A percentile compares a stretch with the other conserved stretches of the same genome.
Conservation (phyloP, 2,113 vertebrate genomes). For the Verasper variegatus region DNA sequence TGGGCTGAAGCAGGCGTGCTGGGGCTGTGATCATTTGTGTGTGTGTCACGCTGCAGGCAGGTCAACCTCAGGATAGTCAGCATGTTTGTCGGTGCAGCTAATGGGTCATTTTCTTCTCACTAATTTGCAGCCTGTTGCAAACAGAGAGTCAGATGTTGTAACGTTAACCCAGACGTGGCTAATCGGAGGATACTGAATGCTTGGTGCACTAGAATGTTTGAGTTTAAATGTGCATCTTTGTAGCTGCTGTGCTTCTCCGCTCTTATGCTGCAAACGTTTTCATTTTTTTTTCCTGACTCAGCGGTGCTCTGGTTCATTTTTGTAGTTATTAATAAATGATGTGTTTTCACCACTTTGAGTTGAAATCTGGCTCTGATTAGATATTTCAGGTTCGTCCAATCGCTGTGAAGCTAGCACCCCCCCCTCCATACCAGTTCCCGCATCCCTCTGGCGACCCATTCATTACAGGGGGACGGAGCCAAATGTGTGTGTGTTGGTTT, state of each 20-base stretch:
- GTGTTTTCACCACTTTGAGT: constrained; percentile 8
- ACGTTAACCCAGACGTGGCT: neutral
- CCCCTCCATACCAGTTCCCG: neutral
- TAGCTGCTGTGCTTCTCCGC: neutral
- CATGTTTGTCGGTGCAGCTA: constrained; percentile 11
- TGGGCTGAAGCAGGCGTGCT: constrained; percentile 7
- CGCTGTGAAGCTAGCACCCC: neutral
- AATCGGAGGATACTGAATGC: neutral
- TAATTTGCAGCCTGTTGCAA: neutral
- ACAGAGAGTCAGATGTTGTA: neutral
- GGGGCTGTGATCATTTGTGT: constrained; percentile 39
- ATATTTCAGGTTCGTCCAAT: constrained; percentile 15
- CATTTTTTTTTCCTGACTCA: neutral
- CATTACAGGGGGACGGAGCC: constrained; percentile 48
- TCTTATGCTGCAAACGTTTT: neutral
- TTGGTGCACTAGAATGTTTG: neutral
- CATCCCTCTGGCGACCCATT: constrained; percentile 40
- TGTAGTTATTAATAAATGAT: constrained; percentile 37
- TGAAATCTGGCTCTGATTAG: constrained; percentile 40
- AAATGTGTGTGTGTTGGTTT: constrained; percentile 40
- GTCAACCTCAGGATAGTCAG: constrained; percentile 39
- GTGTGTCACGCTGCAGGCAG: constrained; percentile 52
- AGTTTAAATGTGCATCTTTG: neutral
- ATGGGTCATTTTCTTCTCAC: neutral
- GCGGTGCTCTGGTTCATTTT: constrained; percentile 1